phyloP scores from a whole-genome alignment of 2,797 vertebrate species.

The Cossypha caffra region DNA sequence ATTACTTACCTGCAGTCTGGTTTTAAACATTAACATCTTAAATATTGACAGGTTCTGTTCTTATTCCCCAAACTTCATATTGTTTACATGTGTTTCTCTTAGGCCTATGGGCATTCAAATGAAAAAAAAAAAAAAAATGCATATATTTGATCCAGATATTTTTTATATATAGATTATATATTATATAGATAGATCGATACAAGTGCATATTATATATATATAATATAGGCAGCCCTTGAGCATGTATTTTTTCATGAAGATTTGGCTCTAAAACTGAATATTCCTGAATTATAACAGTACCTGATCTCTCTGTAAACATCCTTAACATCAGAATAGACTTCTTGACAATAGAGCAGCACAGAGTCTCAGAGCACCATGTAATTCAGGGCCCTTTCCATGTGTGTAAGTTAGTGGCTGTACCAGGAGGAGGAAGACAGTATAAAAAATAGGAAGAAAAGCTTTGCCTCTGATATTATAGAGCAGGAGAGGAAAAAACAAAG shows the following conservation, averaged over 20 bases:
- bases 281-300: not conserved
- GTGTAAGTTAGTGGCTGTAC: not conserved
- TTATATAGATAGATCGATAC: not conserved
- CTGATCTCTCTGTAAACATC: not conserved
- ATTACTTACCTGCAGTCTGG: constrained; percentile 30
- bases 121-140: not conserved
- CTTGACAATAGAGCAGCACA: not conserved
- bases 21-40: constrained; percentile 36
- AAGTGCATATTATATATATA: not conserved
- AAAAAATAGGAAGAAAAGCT: not conserved
- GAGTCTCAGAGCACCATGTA: not conserved
- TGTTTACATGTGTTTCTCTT: constrained; percentile 10
- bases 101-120: not conserved
- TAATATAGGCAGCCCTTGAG: not conserved
- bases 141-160: not conserved
- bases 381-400: not conserved
- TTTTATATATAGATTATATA: not conserved
- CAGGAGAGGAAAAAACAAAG: not conserved
- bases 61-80: not conserved
- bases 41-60: not conserved
- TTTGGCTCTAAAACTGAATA: not conserved
- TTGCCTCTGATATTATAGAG: not conserved
- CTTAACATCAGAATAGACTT: not conserved
- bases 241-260: not conserved
- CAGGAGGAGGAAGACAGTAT: not conserved